These are phyloP conservation scores for Norana najaformis DNA, from an alignment of 2,888 invertebrate genomes.

Conservation along the genomic window DNA sequence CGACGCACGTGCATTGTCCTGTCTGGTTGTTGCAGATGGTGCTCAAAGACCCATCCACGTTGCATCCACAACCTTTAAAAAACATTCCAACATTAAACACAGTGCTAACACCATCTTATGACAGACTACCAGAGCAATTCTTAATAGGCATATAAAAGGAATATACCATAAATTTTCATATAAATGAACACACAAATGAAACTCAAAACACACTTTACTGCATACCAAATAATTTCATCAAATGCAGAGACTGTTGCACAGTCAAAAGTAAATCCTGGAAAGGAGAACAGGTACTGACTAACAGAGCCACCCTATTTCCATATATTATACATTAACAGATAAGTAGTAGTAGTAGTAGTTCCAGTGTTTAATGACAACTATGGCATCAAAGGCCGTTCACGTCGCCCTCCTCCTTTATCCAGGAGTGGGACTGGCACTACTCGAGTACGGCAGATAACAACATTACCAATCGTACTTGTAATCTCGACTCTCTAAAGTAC, in stretches of 20 bases:
- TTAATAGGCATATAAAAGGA: no score
- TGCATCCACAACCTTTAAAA: conserved; percentile 46
- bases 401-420: no score
- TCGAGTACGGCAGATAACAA: no score
- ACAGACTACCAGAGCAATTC: background rate
- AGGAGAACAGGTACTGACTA: background rate
- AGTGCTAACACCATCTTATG: background rate
- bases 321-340: no score
- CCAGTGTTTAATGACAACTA: no score
- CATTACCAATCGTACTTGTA: no score
- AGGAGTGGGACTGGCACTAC: no score
- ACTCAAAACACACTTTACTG: background rate
- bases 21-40: conserved; percentile 42
- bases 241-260: background rate
- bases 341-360: no score
- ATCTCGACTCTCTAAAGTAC: no score
- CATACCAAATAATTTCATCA: background rate
- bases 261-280: background rate
- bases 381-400: no score
- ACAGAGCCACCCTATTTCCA: background rate
- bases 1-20: conserved; percentile 46
- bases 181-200: background rate
- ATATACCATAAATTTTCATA: background rate
- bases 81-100: background rate
- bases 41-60: conserved; percentile 39